Conservation (phyloP, 2,797 vertebrate species). For the Smutsia temminckii region DNA sequence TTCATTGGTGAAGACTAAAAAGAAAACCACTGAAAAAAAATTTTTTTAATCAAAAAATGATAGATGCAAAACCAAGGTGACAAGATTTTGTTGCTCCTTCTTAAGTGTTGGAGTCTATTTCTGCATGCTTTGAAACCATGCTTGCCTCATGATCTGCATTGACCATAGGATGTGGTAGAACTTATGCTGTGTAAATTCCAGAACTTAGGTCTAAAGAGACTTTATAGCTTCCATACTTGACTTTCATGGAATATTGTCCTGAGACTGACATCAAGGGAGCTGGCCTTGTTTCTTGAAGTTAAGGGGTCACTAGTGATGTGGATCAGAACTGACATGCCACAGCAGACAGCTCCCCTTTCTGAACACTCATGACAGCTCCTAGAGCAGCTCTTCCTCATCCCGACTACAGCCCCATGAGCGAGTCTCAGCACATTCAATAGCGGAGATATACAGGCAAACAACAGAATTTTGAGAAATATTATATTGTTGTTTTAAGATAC, state of each 20-base stretch:
- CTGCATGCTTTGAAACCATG: background rate
- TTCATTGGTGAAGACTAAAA: background rate
- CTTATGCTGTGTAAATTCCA: background rate
- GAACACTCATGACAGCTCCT: background rate
- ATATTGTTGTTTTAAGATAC: background rate
- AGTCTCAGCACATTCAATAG: background rate
- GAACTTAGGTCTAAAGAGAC: background rate
- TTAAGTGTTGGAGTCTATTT: background rate
- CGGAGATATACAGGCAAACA: background rate
- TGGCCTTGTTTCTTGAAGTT: background rate
- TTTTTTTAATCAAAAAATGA: background rate
- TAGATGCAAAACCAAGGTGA: background rate
- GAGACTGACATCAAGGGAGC: background rate
- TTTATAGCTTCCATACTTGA: background rate
- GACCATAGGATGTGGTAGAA: background rate
- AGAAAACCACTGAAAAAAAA: background rate
- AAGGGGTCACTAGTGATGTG: background rate
- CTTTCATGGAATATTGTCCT: background rate
- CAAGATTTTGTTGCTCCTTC: background rate
- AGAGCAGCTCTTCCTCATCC: background rate
- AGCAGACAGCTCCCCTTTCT: background rate
- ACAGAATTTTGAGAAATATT: background rate
- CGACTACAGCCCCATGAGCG: background rate
- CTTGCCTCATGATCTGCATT: background rate
- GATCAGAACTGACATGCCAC: background rate